Base-by-base conservation (phyloP, 2,888 invertebrate species). In the Drosophila formosana region DNA sequence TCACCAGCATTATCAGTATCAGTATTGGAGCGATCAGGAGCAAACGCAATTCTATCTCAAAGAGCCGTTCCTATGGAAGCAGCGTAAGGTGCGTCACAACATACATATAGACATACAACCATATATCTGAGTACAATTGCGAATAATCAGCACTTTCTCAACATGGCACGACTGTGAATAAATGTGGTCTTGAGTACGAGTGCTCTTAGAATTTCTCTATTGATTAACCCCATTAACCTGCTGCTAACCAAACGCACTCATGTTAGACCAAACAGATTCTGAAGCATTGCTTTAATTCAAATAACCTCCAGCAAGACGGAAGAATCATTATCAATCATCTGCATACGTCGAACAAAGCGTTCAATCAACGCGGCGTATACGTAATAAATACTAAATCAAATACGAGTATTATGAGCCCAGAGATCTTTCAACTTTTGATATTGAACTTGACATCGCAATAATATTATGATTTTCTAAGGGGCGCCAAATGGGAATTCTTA, bases 171-270 rank as follows among this genome's bases (percentile, higher is more conserved):
- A 39, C 43, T 18, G 30, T 30, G 30, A 30, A 7, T 18, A 18
- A 52, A 13, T 50, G 7, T 50, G 50, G 9, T 7, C 3, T 34
- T 46, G 45, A 57, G 39, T 41, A 13, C 39, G 13, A 49, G 39
- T 49, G 43, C 6, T 46, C 23, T 28, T 34, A 46, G 37, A 51
- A 55, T 55, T 46, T 55, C 61, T 62, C 4, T 62, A 53, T 82
- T 80, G 74, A 82, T 80, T 80, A 83, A 80, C 80, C 80, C 80
- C 60, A 80, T 83, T 80, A 80, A 80, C 83, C 80, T 65, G 11
- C 11, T 37, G 57, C 50, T 60, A 56, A 52, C 62, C 69, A 78
- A 75, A 70, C 78, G 64, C 53, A 71, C 66, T 55, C 76, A 70
- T 73, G 64, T 72, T 78, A 50, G 60, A 50, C 57, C 47, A 58